Evolutionary conservation across 2,113 vertebrate genomes (phyloP).

Genomic region (Nothocercus julius): DNA sequence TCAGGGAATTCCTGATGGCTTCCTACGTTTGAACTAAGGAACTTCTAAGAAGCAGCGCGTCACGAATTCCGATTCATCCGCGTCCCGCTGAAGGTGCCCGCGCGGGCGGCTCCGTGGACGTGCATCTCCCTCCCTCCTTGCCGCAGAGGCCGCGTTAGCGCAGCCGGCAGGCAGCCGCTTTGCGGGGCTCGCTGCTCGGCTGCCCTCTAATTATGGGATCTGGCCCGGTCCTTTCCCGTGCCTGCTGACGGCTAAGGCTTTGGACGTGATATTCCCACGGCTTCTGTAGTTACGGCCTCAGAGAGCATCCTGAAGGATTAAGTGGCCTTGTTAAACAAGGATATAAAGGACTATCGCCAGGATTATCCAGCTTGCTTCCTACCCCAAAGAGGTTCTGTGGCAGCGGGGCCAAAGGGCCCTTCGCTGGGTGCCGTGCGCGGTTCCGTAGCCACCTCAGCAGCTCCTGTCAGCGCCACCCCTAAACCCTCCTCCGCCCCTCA

Average conservation of each 20-base stretch:
- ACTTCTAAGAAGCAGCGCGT: neutral
- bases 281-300: rapidly evolving
- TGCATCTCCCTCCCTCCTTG: neutral
- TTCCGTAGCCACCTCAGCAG: neutral
- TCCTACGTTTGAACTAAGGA: slow-evolving; percentile 1
- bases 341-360: neutral
- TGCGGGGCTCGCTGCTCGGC: neutral
- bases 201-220: neutral
- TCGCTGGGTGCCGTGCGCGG: neutral
- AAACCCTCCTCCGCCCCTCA: neutral
- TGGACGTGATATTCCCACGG: neutral
- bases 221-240: neutral
- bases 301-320: neutral
- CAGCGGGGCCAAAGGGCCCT: neutral
- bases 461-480: neutral
- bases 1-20: neutral
- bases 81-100: neutral
- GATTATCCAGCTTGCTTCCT: neutral
- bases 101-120: neutral
- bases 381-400: neutral
- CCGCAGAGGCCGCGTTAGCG: neutral
- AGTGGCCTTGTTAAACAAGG: neutral
- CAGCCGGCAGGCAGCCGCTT: neutral
- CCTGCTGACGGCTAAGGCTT: neutral
- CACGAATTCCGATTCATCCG: neutral